Conservation (phyloP, 2,888 invertebrate species). For the Polydrusus pterygomalis region DNA sequence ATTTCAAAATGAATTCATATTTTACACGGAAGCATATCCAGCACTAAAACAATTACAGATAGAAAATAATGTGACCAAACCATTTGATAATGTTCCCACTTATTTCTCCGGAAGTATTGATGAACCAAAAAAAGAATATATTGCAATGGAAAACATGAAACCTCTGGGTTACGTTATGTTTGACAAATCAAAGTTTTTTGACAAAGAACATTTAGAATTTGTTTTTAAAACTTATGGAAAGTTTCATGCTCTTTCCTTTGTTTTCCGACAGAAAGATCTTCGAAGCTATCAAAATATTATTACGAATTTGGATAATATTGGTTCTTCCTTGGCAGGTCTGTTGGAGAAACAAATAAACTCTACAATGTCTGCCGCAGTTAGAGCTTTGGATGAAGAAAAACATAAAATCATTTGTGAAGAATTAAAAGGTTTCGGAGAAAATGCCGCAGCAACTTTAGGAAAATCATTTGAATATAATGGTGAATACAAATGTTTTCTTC, state of each 20-base stretch:
- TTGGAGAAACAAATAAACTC: neutral
- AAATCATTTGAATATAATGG: constrained; percentile 13
- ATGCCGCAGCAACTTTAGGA: neutral
- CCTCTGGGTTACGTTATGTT: constrained; percentile 32
- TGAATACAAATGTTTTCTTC: constrained; percentile 1
- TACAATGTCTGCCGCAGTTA: constrained; percentile 1
- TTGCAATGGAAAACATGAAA: constrained; percentile 39
- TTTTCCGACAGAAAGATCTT: constrained; percentile 20
- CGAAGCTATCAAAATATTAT: constrained; percentile 18
- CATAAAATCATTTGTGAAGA: constrained; percentile 8
- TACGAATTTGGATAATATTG: neutral
- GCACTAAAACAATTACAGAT: constrained; percentile 17
- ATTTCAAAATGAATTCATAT: constrained; percentile 36
- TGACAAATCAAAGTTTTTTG: constrained; percentile 42
- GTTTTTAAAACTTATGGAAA: constrained; percentile 43
- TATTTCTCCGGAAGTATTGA: neutral
- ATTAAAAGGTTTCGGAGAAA: constrained; percentile 12
- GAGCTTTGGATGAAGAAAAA: constrained; percentile 12
- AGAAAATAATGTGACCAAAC: neutral
- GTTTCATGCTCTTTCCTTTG: constrained; percentile 49
- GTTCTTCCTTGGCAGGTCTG: neutral
- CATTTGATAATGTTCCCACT: constrained; percentile 35
- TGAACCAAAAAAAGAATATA: constrained; percentile 18
- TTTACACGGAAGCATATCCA: constrained; percentile 35
- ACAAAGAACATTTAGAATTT: constrained; percentile 32